These are phyloP conservation scores for Esox masquinongy DNA, from an alignment of 2,797 vertebrate species.

Conservation along the genomic window DNA sequence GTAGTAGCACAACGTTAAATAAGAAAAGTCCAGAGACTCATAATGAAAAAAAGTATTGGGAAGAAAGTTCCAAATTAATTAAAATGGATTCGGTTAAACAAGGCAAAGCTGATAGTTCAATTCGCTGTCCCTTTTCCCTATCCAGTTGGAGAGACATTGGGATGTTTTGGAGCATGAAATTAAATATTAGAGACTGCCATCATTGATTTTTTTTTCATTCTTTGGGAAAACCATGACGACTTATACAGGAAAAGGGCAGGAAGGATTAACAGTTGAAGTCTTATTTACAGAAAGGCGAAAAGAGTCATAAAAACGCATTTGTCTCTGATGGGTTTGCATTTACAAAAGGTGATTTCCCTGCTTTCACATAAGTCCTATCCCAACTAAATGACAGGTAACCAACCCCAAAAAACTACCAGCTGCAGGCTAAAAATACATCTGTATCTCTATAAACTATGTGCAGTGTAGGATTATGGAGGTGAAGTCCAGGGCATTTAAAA, in stretches of 20 bases:
- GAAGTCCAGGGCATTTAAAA: not conserved
- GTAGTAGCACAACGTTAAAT: not conserved
- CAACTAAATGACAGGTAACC: not conserved
- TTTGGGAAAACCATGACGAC: slow-evolving; percentile 50
- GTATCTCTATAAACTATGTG: not conserved
- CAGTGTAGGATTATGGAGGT: not conserved
- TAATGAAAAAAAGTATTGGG: slow-evolving; percentile 4
- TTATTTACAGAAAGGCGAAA: slow-evolving; percentile 13
- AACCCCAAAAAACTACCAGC: not conserved
- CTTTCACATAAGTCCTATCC: not conserved
- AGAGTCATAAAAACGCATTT: not conserved
- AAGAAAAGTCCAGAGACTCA: not conserved
- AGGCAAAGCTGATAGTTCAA: slow-evolving; percentile 20
- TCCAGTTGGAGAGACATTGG: slow-evolving; percentile 72
- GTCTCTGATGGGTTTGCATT: not conserved
- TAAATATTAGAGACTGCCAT: slow-evolving; percentile 78
- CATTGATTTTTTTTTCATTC: slow-evolving; percentile 72
- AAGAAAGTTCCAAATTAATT: slow-evolving; percentile 8
- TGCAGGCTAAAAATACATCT: not conserved
- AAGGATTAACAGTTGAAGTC: slow-evolving; percentile 39
- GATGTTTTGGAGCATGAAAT: slow-evolving; percentile 80
- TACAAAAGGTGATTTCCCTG: not conserved
- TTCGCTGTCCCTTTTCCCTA: slow-evolving; percentile 40
- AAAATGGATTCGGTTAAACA: slow-evolving; percentile 10
- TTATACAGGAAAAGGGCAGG: slow-evolving; percentile 46